Percentiles rank a stretch among this genome's conserved stretches.
phyloP scores from a whole-genome alignment of 2,797 vertebrate species.

The Danionella dracula region DNA sequence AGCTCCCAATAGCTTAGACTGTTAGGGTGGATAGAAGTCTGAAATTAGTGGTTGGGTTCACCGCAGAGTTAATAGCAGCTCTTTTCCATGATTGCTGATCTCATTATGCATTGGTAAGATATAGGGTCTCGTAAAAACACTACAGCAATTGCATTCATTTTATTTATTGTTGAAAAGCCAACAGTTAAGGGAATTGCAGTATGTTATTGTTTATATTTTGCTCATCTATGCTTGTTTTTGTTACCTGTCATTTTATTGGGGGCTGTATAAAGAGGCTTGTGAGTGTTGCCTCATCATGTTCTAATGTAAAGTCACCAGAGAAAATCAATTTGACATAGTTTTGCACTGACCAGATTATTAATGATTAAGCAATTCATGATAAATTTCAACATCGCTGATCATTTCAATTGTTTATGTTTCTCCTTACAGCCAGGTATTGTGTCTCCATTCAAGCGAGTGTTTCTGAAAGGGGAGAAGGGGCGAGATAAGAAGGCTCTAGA shows the following conservation, averaged over 20 bases:
- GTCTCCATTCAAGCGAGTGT: constrained; percentile 97
- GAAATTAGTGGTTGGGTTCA: constrained; percentile 9
- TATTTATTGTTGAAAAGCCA: background rate
- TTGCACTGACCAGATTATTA: background rate
- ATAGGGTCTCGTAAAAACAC: constrained; percentile 8
- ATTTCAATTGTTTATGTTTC: constrained; percentile 37
- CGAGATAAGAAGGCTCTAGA: constrained; percentile 95
- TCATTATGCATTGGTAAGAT: constrained; percentile 2
- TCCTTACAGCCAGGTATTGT: constrained; percentile 84
- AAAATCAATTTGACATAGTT: too few species aligned
- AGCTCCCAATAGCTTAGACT: background rate
- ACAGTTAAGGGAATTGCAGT: background rate
- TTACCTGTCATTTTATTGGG: background rate
- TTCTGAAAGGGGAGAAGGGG: constrained; percentile 94
- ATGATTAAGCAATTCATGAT: too few species aligned
- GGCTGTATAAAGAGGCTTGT: background rate
- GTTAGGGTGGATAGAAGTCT: background rate
- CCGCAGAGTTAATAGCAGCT: constrained; percentile 6
- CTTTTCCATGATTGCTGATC: background rate
- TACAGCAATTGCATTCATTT: background rate
- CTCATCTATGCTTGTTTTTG: background rate
- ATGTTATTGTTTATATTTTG: constrained; percentile 8
- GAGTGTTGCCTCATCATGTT: constrained; percentile 10
- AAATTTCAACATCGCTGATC: background rate
- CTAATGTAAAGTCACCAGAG: background rate